Base-by-base conservation (phyloP, 2,797 vertebrate genomes). In the Oryzias sinensis region DNA sequence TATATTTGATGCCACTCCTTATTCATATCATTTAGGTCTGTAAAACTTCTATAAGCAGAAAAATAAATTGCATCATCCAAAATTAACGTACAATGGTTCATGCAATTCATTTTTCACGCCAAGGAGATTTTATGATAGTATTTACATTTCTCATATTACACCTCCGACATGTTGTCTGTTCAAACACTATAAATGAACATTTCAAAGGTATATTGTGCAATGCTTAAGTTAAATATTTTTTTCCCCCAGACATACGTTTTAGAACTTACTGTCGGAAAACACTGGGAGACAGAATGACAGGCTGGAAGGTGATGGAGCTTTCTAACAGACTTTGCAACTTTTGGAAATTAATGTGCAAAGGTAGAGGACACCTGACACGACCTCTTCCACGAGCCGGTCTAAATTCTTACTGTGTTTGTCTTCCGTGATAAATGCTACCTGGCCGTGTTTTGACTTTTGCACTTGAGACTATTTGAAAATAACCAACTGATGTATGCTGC, bases 401-500 rank as follows among this genome's bases (percentile, higher is more conserved):
- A 56, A 70, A 76, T 61, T 64, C 51, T 60, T 74, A 27, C 53
- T n/a, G 44, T 62, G 63, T 79, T 75, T 72, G 53, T 6, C 53
- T 70, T 18, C 44, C 52, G 55, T 79, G 77, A 85, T 58, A 44
- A 76, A 82, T 76, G 65, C 25, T 59, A 49, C 49, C 55, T 47
- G 29, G 27, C 42, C 5, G 13, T 78, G 63, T 82, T 83, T 81
- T 76, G 43, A 79, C 61, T 70, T 52, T 53, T 70, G 54, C 74
- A 71, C 74, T 77, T 64, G 70, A 82, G 68, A 76, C 60, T 65
- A 43, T 76, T 22, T 77, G 53, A 73, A 80, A 79, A 79, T 48
- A 69, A 1, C 11, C 61, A 55, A 68, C 53, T 54, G 54, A 81
- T 63, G 13, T 27, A 58, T 55, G 44, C 16, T 48, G 18, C 51